A percentile compares a stretch with the other conserved stretches of the same genome.
phyloP scores from a whole-genome alignment of 2,113 vertebrate genomes.

The Macquaria ambigua region DNA sequence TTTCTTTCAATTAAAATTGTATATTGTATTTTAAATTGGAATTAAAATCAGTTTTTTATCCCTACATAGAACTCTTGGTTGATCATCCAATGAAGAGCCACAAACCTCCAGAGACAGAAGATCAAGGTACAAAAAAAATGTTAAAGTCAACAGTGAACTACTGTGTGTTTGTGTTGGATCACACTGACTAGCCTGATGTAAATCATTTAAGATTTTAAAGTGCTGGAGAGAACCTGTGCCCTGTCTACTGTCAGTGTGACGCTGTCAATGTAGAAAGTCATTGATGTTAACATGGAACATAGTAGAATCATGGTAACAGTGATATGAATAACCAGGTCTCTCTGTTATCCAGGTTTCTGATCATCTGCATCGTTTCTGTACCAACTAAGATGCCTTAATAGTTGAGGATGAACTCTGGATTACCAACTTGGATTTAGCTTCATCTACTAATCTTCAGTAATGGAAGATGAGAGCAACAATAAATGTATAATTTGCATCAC shows the following conservation, averaged over 20 bases:
- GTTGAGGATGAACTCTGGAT: background rate
- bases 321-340: too few relatives aligned
- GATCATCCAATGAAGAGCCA: slow-evolving; percentile 26
- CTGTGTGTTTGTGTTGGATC: background rate
- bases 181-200: background rate
- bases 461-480: background rate
- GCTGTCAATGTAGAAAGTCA: background rate
- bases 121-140: slow-evolving; percentile 46
- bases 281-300: background rate
- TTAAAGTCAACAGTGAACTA: background rate
- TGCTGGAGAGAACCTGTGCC: background rate
- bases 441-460: background rate
- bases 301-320: too few relatives aligned
- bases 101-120: background rate
- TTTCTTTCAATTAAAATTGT: background rate
- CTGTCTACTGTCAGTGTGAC: background rate
- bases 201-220: background rate
- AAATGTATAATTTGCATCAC: background rate
- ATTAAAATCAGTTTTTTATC: background rate
- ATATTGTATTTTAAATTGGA: too few relatives aligned
- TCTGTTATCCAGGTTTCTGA: background rate
- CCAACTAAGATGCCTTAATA: background rate
- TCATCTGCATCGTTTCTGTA: background rate
- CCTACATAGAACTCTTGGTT: slow-evolving; percentile 38
- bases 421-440: background rate